Base-by-base conservation (phyloP, 2,113 vertebrate genomes). In the Nycticorax nycticorax region DNA sequence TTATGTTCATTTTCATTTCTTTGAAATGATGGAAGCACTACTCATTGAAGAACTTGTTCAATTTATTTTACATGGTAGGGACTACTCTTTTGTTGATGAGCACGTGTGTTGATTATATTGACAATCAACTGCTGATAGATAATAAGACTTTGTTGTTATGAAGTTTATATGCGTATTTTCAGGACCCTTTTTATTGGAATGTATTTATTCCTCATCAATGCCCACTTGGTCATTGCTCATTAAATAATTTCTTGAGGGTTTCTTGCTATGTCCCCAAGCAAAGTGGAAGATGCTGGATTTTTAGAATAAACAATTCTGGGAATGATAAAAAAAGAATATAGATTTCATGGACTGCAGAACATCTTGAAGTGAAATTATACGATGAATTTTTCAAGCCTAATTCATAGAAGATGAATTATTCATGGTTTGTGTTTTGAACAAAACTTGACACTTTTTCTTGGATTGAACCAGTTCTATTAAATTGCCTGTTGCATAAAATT, bases 371-470 rank as follows among this genome's bases (percentile, higher is more conserved):
- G 41, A 95, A 93, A 89, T 63, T 63, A 43, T 56, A 30, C 0
- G 4, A 84, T 71, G 10, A 47, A 45, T 94, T 84, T 93, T 94
- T 92, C 37, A 93, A 91, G 39, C 21, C 47, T 91, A 57, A 92
- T 93, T 93, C 60, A 64, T 2, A 27, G 80, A 77, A 74, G 43
- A 53, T 77, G 17, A 86, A 78, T 85, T 93, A 86, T 86, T 28
- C n/a, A 27, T 74, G 88, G 60, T 93, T 93, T 91, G 35, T 94
- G 35, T 94, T 95, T 92, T 77, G 59, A 92, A 69, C 37, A 86
- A 84, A 92, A 47, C 19, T 56, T 81, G n/a, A 50, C 18, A 5
- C 28, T 57, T 63, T 45, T 82, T 53, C 56, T 62, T 83, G 37
- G 20, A 66, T 67, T 88, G 41, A 77, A 41, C 21, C 22, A n/a